These are phyloP conservation scores for Drosophila yooni DNA, from an alignment of 2,888 invertebrate species.

Conservation along the genomic window DNA sequence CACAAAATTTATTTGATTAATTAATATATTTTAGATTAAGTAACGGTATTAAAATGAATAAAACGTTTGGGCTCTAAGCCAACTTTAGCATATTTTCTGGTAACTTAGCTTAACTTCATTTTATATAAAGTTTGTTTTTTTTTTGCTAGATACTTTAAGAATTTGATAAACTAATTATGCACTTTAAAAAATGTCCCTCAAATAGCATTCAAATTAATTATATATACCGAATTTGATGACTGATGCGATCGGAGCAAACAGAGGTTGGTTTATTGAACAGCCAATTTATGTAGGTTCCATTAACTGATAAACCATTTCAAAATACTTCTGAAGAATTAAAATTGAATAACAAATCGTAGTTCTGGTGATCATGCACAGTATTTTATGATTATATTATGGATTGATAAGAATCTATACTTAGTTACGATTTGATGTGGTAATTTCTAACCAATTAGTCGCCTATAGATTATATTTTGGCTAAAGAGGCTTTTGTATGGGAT, in stretches of 20 bases:
- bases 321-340: not conserved
- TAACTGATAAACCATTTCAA: not conserved
- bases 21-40: not conserved
- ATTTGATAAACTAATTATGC: not conserved
- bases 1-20: not conserved
- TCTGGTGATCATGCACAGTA: not conserved
- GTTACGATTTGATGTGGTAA: not conserved
- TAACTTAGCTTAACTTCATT: not conserved
- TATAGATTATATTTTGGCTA: not conserved
- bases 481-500: not conserved
- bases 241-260: not conserved
- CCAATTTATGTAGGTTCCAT: not conserved
- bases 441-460: conserved; percentile 22
- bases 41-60: not conserved
- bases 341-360: not conserved
- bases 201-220: not conserved
- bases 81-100: not conserved
- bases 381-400: not conserved
- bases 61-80: too few relatives aligned
- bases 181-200: not conserved
- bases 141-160: not conserved
- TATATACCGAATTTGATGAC: not conserved
- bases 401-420: not conserved
- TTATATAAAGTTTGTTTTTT: not conserved
- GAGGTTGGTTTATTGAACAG: not conserved